phyloP scores from a whole-genome alignment of 2,797 vertebrate species.

The Rhinophrynus dorsalis region DNA sequence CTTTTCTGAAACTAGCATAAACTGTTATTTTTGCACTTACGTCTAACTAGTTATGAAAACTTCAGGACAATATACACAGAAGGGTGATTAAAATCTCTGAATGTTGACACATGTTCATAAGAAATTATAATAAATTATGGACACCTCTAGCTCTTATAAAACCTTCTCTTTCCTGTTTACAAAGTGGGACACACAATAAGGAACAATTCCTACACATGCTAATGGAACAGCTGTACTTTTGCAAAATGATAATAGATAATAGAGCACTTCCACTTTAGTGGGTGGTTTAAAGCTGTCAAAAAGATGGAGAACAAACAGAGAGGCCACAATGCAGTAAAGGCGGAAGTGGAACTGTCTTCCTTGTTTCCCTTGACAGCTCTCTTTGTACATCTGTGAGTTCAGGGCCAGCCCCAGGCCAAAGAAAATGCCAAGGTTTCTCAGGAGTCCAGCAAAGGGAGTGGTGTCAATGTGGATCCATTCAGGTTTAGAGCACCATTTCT shows the following conservation, averaged over 20 bases:
- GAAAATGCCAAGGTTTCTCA: constrained; percentile 76
- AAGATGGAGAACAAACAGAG: constrained; percentile 72
- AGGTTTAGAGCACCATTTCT: constrained; percentile 67
- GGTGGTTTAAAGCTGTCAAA: constrained; percentile 78
- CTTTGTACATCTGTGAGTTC: constrained; percentile 68
- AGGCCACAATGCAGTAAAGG: constrained; percentile 62
- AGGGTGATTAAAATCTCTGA: too few relatives aligned
- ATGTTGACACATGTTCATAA: too few relatives aligned
- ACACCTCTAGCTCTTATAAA: too few relatives aligned
- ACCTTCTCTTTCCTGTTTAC: constrained; percentile 73
- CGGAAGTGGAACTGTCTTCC: constrained; percentile 57
- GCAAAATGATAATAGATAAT: constrained; percentile 79
- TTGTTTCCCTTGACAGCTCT: constrained; percentile 69
- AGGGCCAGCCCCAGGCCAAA: constrained; percentile 79
- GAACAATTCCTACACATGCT: constrained; percentile 76
- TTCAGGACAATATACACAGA: too few relatives aligned
- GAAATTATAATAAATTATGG: too few relatives aligned
- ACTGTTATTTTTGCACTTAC: too few relatives aligned
- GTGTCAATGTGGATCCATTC: constrained; percentile 73
- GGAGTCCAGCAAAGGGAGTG: constrained; percentile 74
- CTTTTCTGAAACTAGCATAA: too few relatives aligned
- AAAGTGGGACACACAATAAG: constrained; percentile 73
- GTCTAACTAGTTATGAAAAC: too few relatives aligned
- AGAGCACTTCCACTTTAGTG: constrained; percentile 69
- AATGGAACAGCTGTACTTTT: constrained; percentile 77